Evolutionary conservation across 1,140 invertebrate species (phyloP).

Genomic region (Nixonia krombeini): DNA sequence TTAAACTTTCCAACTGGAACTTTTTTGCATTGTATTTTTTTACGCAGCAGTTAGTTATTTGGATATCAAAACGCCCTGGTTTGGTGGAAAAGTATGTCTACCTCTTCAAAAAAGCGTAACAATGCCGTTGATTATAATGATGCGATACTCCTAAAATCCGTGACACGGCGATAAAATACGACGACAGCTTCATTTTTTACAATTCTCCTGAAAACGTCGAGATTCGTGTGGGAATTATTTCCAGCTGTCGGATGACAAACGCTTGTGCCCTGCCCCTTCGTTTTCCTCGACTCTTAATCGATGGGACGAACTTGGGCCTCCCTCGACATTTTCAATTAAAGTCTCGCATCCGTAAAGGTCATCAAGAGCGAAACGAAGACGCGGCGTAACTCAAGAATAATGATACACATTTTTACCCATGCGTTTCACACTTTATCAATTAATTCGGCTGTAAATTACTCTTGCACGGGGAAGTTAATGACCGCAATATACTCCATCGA

Average conservation of each 20-base stretch:
- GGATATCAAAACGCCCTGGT: no score
- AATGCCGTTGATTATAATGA: conserved; percentile 25
- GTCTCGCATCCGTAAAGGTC: conserved; percentile 31
- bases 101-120: no score
- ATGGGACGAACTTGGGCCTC: conserved; percentile 33
- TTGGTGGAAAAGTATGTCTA: no score
- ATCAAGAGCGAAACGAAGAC: conserved; percentile 14
- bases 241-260: conserved; percentile 43
- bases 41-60: no score
- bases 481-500: no score
- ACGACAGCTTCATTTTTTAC: conserved; percentile 45
- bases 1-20: no score
- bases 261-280: conserved; percentile 32
- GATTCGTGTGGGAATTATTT: conserved; percentile 30
- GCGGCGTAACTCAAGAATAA: conserved; percentile 31
- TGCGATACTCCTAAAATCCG: conserved; percentile 18
- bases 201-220: conserved; percentile 31
- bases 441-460: no score
- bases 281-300: conserved; percentile 38
- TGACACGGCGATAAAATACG: conserved; percentile 30
- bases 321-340: conserved; percentile 39
- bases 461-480: no score
- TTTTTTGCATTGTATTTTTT: no score
- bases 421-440: no score
- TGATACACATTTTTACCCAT: no score